Percentiles rank a stretch among this genome's conserved stretches.
These are phyloP conservation scores for Drosophila grimshawi DNA, from an alignment of 1,140 invertebrate species.

Conservation along the genomic window DNA sequence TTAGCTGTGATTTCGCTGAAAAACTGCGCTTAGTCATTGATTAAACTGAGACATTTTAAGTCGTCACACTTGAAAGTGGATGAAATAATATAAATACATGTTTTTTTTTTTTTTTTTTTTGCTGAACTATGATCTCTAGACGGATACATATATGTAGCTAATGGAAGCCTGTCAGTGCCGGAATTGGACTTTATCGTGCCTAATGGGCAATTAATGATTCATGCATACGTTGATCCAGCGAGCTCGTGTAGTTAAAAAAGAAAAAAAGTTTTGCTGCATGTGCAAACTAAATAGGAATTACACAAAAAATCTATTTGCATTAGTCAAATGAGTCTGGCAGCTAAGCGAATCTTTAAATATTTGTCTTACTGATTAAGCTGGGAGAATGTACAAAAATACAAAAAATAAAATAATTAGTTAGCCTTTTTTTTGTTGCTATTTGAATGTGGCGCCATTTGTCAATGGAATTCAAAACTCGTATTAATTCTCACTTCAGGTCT, in stretches of 20 bases:
- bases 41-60: background rate
- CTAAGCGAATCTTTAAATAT: background rate
- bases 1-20: background rate
- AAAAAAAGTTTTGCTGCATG: background rate
- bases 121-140: constrained; percentile 12
- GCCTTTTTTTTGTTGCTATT: constrained; percentile 36
- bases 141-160: background rate
- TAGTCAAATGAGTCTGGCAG: background rate
- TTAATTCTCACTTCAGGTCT: constrained; percentile 66
- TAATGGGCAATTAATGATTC: constrained; percentile 9
- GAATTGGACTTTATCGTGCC: constrained; percentile 1
- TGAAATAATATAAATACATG: background rate
- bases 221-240: constrained; percentile 1
- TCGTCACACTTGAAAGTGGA: constrained; percentile 18
- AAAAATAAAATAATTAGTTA: constrained; percentile 1
- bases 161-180: background rate
- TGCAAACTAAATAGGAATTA: background rate
- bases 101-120: no score
- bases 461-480: constrained; percentile 61
- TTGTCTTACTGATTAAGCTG: constrained; percentile 1
- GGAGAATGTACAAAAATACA: background rate
- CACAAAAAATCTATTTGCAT: background rate
- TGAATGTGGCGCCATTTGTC: constrained; percentile 64
- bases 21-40: background rate
- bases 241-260: background rate